phyloP scores from a whole-genome alignment of 2,797 vertebrate species.

The Falco naumanni region DNA sequence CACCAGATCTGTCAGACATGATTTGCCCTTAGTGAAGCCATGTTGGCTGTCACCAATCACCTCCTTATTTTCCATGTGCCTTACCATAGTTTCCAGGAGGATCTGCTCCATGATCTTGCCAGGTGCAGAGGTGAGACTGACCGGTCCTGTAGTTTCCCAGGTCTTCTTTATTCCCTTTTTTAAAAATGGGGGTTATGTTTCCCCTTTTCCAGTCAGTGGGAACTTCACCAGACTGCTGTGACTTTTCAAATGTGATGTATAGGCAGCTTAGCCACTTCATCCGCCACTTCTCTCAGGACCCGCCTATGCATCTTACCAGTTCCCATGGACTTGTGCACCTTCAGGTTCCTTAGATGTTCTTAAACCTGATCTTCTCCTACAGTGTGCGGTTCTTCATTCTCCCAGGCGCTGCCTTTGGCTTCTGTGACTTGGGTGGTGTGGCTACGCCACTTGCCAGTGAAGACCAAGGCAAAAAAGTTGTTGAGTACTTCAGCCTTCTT shows the following conservation, averaged over 20 bases:
- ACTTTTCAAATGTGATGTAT: neutral
- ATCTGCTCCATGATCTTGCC: neutral
- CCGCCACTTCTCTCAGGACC: neutral
- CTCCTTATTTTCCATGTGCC: neutral
- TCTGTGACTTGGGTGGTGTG: neutral
- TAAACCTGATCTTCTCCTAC: neutral
- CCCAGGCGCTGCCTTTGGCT: neutral
- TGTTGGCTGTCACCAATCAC: neutral
- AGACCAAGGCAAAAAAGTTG: neutral
- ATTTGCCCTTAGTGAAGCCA: neutral
- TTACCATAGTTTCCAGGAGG: neutral
- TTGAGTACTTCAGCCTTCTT: neutral
- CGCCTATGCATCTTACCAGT: neutral
- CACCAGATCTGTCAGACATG: neutral
- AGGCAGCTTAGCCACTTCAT: neutral
- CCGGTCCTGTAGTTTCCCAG: neutral
- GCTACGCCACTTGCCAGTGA: neutral
- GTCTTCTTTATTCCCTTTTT: neutral
- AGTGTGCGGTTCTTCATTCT: neutral
- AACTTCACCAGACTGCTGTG: neutral
- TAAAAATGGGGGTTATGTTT: neutral
- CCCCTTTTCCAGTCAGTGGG: neutral
- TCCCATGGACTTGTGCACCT: neutral
- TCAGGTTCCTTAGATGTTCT: neutral
- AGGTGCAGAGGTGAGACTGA: neutral